Percentiles rank a stretch among this genome's conserved stretches.
Evolutionary conservation across 2,113 vertebrate species (phyloP).

Genomic region (Marmota flaviventris): DNA sequence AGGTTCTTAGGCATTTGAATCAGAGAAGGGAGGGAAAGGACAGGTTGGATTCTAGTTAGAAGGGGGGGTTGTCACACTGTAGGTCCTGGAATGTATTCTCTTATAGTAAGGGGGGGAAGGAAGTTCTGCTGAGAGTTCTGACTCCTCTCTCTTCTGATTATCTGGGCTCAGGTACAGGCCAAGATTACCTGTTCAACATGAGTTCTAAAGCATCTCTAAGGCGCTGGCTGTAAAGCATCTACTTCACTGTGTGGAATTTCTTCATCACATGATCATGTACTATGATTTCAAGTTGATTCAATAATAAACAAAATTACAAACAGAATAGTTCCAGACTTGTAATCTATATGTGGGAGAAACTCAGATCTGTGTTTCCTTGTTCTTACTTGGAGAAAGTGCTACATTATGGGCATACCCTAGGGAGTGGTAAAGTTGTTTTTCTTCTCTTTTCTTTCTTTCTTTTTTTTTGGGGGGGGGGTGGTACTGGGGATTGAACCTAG

Average conservation of each 20-base stretch:
- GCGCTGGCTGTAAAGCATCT: constrained; percentile 63
- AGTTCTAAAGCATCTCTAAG: not conserved
- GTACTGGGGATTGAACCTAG: too few relatives aligned
- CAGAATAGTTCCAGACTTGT: constrained; percentile 8
- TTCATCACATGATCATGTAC: not conserved
- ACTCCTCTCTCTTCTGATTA: too few relatives aligned
- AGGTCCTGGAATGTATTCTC: not conserved
- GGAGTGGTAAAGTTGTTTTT: constrained; percentile 9
- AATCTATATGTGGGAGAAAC: constrained; percentile 21
- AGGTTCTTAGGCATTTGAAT: not conserved
- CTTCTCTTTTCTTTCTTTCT: not conserved
- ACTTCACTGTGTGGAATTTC: constrained; percentile 9
- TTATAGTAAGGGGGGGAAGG: not conserved
- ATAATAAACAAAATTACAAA: constrained; percentile 75
- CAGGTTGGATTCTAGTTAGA: not conserved
- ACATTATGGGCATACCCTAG: not conserved
- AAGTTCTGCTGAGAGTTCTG: not conserved
- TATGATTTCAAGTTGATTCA: constrained; percentile 41
- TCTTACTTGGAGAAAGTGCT: constrained; percentile 16
- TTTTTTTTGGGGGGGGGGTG: too few relatives aligned
- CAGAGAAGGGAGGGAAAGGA: not conserved
- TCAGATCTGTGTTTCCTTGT: constrained; percentile 40
- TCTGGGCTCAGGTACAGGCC: constrained; percentile 65
- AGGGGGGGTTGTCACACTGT: not conserved
- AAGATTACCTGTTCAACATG: constrained; percentile 71